Evolutionary conservation across 2,797 vertebrate species (phyloP), one percentile per base, ranked within the genome.

Genomic region (Sus cebifrons): DNA sequence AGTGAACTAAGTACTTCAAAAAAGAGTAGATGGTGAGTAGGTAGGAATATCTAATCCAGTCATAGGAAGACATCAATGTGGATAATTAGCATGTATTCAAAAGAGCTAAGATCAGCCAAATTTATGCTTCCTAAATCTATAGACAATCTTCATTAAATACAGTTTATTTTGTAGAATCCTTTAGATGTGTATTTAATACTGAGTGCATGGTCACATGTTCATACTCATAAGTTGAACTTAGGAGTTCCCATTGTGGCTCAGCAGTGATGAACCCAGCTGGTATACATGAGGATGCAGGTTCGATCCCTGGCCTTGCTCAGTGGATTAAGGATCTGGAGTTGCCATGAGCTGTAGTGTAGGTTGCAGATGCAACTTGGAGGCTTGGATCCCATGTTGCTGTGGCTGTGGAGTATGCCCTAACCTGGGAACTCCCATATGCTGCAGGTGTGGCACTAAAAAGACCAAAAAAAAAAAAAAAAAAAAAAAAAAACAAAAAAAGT

Each of bases 91-190:
- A 44, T 82, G 9, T 56, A 58, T 56, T 92, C 56, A 87, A 29
- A 79, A 21, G 2, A 62, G 32, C 15, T 88, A 21, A 68, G 18
- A 36, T 77, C 67, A 92, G 29, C 4, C 0, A 60, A 67, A 71
- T 71, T 44, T 14, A 79, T 44, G 14, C 14, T 90, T 54, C 44
- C 1, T 93, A 29, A 95, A 36, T 77, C 29, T 82, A 44, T 32
- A 25, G 23, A 83, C 36, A 68, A 5, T 17, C 68, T 94, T 89
- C 32, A 82, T 21, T 73, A 86, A 81, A 9, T 7, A 49, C 0
- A 58, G 65, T 74, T 9, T 15, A 88, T 82, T 96, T 77, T 87
- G 11, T 70, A 94, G 74, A 84, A 56, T 83, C 12, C 13, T 92
- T 4, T 78, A 84, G 74, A 54, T 82, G 29, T 36, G 6, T 49